These are phyloP conservation scores for Melanotaenia nigrans DNA, from an alignment of 2,797 vertebrate genomes.

Conservation along the genomic window DNA sequence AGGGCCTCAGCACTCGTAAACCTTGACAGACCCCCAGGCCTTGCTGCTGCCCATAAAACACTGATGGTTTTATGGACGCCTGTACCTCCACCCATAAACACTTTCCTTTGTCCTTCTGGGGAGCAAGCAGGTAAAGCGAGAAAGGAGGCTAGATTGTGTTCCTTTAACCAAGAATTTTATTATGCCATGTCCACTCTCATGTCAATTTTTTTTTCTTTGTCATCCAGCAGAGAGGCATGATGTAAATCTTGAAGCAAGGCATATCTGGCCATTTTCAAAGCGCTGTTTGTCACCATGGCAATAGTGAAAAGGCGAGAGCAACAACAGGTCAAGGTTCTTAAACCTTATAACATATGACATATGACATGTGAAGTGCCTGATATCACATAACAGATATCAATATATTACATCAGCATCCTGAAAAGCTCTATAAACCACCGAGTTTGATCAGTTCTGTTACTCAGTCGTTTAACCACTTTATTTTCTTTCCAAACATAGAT, in stretches of 20 bases:
- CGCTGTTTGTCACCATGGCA: constrained; percentile 11
- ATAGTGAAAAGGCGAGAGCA: neutral
- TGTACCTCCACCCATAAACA: constrained; percentile 55
- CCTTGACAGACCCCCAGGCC: constrained; percentile 60
- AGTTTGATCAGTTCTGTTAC: neutral
- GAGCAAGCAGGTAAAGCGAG: neutral
- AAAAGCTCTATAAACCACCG: neutral
- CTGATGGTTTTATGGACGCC: constrained; percentile 67
- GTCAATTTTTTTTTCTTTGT: neutral
- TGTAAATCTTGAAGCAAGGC: constrained; percentile 4
- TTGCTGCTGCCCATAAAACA: constrained; percentile 61
- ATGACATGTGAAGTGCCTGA: constrained; percentile 8
- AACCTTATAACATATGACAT: neutral
- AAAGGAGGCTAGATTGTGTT: constrained; percentile 14
- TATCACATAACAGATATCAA: constrained; percentile 5
- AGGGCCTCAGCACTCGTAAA: constrained; percentile 60
- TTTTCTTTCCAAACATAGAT: too few relatives aligned
- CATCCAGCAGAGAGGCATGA: neutral
- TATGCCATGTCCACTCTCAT: neutral
- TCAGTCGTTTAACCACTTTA: neutral
- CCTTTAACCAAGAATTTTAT: constrained; percentile 19
- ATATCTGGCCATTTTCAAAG: neutral
- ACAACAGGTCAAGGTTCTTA: constrained; percentile 1
- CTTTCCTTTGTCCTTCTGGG: constrained; percentile 60
- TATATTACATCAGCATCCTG: neutral